Conservation (phyloP, 2,888 invertebrate species). For the Adelphocoris suturalis region DNA sequence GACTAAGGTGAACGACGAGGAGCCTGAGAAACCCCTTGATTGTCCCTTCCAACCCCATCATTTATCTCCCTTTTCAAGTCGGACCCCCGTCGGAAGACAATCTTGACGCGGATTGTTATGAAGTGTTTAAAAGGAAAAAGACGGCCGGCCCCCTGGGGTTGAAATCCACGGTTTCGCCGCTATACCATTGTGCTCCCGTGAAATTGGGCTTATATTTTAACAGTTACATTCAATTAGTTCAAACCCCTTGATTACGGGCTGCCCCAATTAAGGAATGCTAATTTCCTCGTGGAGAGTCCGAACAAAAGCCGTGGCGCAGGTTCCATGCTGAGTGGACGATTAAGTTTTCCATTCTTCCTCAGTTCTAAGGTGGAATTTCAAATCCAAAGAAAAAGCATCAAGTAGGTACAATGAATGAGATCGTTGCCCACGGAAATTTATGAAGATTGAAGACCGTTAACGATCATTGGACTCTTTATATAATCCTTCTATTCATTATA, state of each 20-base stretch:
- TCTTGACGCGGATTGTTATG: slow-evolving; percentile 54
- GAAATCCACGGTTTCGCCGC: slow-evolving; percentile 25
- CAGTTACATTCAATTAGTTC: slow-evolving; percentile 39
- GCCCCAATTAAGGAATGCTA: slow-evolving; percentile 35
- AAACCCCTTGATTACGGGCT: slow-evolving; percentile 18
- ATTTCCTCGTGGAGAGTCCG: not conserved
- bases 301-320: slow-evolving; percentile 18
- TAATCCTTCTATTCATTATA: not conserved
- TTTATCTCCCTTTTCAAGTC: slow-evolving; percentile 56
- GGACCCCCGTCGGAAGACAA: slow-evolving; percentile 21
- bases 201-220: slow-evolving; percentile 36
- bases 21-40: slow-evolving; percentile 32
- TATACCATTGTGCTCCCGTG: not conserved
- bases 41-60: slow-evolving; percentile 23
- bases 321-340: slow-evolving; percentile 18
- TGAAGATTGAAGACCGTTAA: not conserved
- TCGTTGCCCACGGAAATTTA: not conserved
- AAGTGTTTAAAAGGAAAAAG: slow-evolving; percentile 43
- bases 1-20: not conserved
- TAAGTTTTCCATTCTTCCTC: not conserved
- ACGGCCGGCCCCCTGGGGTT: not conserved
- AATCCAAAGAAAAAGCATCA: not conserved
- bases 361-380: not conserved
- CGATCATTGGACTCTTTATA: not conserved
- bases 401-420: not conserved